These are phyloP conservation scores for Acleris cristana DNA, from an alignment of 2,888 invertebrate species.

Conservation along the genomic window DNA sequence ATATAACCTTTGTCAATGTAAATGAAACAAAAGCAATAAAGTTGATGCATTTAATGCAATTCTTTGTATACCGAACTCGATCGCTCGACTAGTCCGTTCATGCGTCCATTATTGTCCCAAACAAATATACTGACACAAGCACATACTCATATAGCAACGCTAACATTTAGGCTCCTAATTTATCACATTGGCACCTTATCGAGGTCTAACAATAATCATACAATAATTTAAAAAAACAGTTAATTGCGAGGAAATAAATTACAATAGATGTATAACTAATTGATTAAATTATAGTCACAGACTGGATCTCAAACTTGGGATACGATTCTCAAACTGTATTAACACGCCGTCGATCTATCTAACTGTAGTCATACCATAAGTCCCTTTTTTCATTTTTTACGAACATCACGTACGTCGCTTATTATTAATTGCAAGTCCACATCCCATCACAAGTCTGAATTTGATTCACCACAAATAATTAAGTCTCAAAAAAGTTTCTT, in stretches of 20 bases:
- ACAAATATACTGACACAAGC: slow-evolving; percentile 52
- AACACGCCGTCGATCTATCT: too few relatives aligned
- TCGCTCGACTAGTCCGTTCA: slow-evolving; percentile 57
- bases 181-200: slow-evolving; percentile 82
- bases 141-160: slow-evolving; percentile 53
- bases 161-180: slow-evolving; percentile 76
- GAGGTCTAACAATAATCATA: slow-evolving; percentile 69
- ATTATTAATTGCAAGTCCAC: neutral
- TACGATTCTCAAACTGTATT: slow-evolving; percentile 6
- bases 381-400: neutral
- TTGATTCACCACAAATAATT: slow-evolving; percentile 42
- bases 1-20: slow-evolving; percentile 7
- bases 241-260: slow-evolving; percentile 74
- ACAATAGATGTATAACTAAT: slow-evolving; percentile 55
- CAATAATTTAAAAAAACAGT: slow-evolving; percentile 60
- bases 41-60: slow-evolving; percentile 80
- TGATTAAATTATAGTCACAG: slow-evolving; percentile 39
- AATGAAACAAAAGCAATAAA: slow-evolving; percentile 65
- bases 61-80: slow-evolving; percentile 65
- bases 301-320: slow-evolving; percentile 21
- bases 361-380: neutral
- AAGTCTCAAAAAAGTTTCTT: slow-evolving; percentile 89
- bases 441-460: slow-evolving; percentile 37
- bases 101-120: slow-evolving; percentile 55
- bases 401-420: neutral